These are phyloP conservation scores for Lasioglossum malachurum DNA, from an alignment of 2,888 invertebrate genomes.

Conservation along the genomic window DNA sequence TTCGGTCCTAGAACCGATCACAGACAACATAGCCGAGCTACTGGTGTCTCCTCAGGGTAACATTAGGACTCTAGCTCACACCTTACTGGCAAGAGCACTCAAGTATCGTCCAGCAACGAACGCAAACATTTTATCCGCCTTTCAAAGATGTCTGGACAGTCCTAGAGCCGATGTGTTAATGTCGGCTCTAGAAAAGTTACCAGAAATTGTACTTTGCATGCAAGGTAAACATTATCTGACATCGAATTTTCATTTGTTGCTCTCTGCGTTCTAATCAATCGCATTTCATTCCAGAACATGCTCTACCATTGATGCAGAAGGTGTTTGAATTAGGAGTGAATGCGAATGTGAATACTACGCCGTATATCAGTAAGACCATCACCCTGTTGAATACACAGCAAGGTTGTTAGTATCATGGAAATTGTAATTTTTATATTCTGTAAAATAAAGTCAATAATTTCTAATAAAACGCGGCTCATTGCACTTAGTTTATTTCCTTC, in stretches of 20 bases:
- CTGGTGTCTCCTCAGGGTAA: constrained; percentile 87
- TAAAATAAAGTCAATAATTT: constrained; percentile 56
- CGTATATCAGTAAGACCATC: constrained; percentile 92
- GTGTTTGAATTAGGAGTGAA: constrained; percentile 94
- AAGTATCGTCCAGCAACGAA: constrained; percentile 89
- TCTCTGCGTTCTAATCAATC: constrained; percentile 3
- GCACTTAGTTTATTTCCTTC: constrained; percentile 30
- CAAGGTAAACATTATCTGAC: constrained; percentile 86
- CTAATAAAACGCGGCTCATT: constrained; percentile 38
- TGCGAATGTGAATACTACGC: constrained; percentile 91
- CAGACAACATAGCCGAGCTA: constrained; percentile 88
- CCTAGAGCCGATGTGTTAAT: constrained; percentile 92
- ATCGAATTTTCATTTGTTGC: constrained; percentile 15
- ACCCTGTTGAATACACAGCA: constrained; percentile 93
- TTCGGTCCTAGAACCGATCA: constrained; percentile 88
- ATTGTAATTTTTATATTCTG: constrained; percentile 66
- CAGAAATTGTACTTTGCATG: constrained; percentile 93
- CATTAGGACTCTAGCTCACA: constrained; percentile 90
- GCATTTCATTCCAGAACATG: constrained; percentile 88
- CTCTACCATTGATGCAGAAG: constrained; percentile 90
- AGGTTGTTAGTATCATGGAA: constrained; percentile 87
- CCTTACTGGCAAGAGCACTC: constrained; percentile 90
- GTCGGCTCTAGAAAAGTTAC: constrained; percentile 92
- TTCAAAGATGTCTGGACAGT: constrained; percentile 93
- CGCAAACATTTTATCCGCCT: constrained; percentile 90